phyloP scores from a whole-genome alignment of 2,113 vertebrate species.

The Murina feae region DNA sequence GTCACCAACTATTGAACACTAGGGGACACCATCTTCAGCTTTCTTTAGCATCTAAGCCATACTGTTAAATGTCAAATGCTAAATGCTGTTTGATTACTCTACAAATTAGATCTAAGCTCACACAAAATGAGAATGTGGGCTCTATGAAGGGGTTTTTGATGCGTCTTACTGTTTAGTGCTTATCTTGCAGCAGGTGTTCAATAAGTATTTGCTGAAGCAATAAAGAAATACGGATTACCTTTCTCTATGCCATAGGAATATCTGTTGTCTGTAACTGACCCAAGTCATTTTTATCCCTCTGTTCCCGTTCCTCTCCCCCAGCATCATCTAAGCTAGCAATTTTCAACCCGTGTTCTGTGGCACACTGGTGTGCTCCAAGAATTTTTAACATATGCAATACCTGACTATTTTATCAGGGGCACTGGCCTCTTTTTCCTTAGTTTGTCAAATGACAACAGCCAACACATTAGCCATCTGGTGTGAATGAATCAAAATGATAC shows the following conservation, averaged over 20 bases:
- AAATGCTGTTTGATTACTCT: background rate
- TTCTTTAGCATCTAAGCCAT: background rate
- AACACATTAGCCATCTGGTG: background rate
- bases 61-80: background rate
- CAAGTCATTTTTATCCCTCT: background rate
- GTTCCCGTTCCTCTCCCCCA: background rate
- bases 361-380: too few species aligned
- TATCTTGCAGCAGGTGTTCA: background rate
- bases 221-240: background rate
- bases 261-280: background rate
- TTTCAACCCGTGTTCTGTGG: background rate
- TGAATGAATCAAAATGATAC: background rate
- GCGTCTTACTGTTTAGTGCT: background rate
- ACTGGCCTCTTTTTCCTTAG: background rate
- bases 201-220: background rate
- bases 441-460: background rate
- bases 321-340: background rate
- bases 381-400: background rate
- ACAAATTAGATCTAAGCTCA: background rate
- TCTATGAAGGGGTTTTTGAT: background rate
- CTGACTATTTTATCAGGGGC: background rate
- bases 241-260: background rate
- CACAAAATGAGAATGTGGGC: background rate
- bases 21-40: background rate
- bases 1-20: background rate